Conservation (phyloP, 2,113 vertebrate genomes). For the Chroicocephalus ridibundus region DNA sequence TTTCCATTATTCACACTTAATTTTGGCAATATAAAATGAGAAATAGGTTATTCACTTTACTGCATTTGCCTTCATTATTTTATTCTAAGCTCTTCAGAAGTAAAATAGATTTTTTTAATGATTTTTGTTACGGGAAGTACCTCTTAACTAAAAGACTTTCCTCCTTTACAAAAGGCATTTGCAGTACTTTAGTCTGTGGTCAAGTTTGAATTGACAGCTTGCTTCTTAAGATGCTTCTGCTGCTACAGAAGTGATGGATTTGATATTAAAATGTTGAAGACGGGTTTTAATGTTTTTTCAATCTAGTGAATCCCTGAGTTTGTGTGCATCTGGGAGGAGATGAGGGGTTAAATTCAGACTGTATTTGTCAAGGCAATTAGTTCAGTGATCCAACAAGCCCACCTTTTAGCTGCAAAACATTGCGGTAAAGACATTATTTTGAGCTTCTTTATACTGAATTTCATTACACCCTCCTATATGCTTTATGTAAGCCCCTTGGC, state of each 20-base stretch:
- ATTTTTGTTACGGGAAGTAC: not conserved
- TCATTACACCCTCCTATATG: slow-evolving; percentile 20
- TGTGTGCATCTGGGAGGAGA: not conserved
- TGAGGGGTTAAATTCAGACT: slow-evolving; percentile 10
- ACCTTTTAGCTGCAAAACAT: slow-evolving; percentile 59
- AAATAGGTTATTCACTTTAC: not conserved
- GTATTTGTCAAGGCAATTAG: slow-evolving; percentile 56
- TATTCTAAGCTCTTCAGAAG: not conserved
- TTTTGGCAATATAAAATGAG: not conserved
- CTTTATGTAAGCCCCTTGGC: slow-evolving; percentile 58
- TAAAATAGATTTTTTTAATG: not conserved
- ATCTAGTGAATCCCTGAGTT: not conserved
- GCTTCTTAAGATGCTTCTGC: not conserved
- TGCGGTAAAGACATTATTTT: slow-evolving; percentile 47
- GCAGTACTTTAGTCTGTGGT: not conserved
- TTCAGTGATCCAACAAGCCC: slow-evolving; percentile 57
- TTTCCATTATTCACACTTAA: not conserved
- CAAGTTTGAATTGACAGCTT: not conserved
- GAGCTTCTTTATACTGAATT: slow-evolving; percentile 59
- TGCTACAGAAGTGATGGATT: not conserved
- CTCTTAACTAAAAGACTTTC: not conserved
- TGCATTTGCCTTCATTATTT: not conserved
- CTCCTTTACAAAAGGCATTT: not conserved
- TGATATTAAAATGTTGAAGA: not conserved
- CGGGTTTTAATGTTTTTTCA: not conserved